Percentiles rank a stretch among this genome's conserved stretches.
phyloP scores from a whole-genome alignment of 2,797 vertebrate species.

The Oryzias dopingdopingensis region DNA sequence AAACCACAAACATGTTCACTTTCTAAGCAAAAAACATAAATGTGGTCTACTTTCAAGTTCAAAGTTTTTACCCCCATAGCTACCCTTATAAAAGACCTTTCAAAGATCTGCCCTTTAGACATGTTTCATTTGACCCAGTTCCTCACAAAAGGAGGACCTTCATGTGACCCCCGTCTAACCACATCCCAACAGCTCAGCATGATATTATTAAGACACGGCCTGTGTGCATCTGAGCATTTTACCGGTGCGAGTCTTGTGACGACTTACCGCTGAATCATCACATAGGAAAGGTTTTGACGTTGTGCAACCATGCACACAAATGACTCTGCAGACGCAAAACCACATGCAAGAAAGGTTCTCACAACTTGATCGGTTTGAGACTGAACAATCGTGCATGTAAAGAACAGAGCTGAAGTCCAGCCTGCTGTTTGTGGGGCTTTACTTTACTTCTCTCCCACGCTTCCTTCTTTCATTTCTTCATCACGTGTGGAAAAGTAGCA shows the following conservation, averaged over 20 bases:
- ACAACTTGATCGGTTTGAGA: too few relatives aligned
- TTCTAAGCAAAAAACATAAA: too few relatives aligned
- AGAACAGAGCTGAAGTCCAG: conserved; percentile 65
- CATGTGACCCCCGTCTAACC: conserved; percentile 49
- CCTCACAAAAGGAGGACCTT: conserved; percentile 6
- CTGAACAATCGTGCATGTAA: conserved; percentile 51
- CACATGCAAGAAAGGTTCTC: too few relatives aligned
- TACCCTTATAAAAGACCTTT: conserved; percentile 4
- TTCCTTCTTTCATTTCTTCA: conserved; percentile 33
- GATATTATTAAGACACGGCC: conserved; percentile 42
- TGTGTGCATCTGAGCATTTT: conserved; percentile 10
- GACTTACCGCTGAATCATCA: conserved; percentile 52
- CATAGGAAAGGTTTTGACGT: conserved; percentile 21
- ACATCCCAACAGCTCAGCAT: conserved; percentile 22
- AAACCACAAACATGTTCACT: conserved; percentile 32
- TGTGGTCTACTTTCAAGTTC: conserved; percentile 10
- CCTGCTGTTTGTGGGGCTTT: conserved; percentile 64
- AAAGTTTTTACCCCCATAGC: background rate
- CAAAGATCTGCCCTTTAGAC: background rate
- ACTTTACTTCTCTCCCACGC: conserved; percentile 44
- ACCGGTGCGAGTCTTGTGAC: conserved; percentile 16
- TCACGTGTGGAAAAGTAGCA: conserved; percentile 62
- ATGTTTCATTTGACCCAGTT: conserved; percentile 9
- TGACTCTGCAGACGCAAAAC: conserved; percentile 12
- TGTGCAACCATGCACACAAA: conserved; percentile 8